Evolutionary conservation across 2,888 invertebrate species (phyloP).

Genomic region (Alloscopus bannaensis): DNA sequence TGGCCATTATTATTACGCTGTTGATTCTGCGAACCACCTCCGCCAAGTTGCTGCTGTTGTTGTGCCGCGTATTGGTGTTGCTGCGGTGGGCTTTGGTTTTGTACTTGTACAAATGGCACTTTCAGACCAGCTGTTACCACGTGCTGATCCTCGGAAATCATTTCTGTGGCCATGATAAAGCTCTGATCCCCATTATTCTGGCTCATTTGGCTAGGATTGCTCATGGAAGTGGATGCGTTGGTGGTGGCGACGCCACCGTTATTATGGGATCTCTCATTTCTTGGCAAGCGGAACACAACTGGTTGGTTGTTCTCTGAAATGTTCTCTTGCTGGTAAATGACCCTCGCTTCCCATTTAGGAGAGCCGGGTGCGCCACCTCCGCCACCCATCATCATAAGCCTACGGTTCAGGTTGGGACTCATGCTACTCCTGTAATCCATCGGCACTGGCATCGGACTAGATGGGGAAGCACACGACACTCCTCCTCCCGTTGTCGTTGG

Average conservation of each 20-base stretch:
- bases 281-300: slow-evolving; percentile 67
- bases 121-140: slow-evolving; percentile 69
- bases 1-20: slow-evolving; percentile 59
- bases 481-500: slow-evolving; percentile 36
- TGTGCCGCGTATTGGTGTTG: slow-evolving; percentile 28
- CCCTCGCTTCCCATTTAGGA: slow-evolving; percentile 71
- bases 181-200: slow-evolving; percentile 55
- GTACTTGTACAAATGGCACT: slow-evolving; percentile 66
- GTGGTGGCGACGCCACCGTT: slow-evolving; percentile 9
- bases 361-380: slow-evolving; percentile 53
- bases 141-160: slow-evolving; percentile 63
- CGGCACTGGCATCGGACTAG: slow-evolving; percentile 67
- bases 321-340: slow-evolving; percentile 71
- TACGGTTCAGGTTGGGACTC: slow-evolving; percentile 54
- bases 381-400: slow-evolving; percentile 40
- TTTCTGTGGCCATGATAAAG: slow-evolving; percentile 63
- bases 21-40: no score
- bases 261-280: slow-evolving; percentile 40
- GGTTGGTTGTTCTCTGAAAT: slow-evolving; percentile 62
- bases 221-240: neutral
- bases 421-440: slow-evolving; percentile 57
- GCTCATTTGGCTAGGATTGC: slow-evolving; percentile 57
- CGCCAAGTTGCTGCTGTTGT: neutral
- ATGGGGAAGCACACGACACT: slow-evolving; percentile 60
- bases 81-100: slow-evolving; percentile 42